Base-by-base conservation (phyloP, 2,113 vertebrate genomes). In the Xerus inauris region DNA sequence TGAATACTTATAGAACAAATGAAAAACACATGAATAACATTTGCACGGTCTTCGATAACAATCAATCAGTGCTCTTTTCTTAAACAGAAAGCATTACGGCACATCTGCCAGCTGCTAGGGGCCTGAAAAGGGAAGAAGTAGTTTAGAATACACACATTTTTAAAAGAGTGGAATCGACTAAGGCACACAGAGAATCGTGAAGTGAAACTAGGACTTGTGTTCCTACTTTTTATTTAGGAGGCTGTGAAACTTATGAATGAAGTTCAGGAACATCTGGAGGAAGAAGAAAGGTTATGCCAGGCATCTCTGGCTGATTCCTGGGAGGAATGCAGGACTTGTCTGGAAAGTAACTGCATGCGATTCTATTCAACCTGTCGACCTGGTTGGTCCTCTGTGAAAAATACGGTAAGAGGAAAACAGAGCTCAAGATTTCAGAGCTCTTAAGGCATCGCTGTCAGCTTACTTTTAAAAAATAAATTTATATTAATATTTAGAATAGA, bases 241-340 rank as follows among this genome's bases (percentile, higher is more conserved):
- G 99, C 99, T 54, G 97, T 98, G 62, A 97, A 98, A 94, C 98
- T 99, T 89, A 98, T 99, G 82, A 98, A 99, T 86, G 99, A 99
- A 97, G 99, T 99, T 97, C 99, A 98, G 30, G 98, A 98, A 97
- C 99, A 98, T 98, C 97, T 99, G 97, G 97, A 98, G 89, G 98
- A 99, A 96, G 99, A 99, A 62, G 99, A 99, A 98, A 98, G 98
- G 92, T 98, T 98, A 72, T 99, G 99, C 94, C 99, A 98, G 96
- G 97, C 98, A 86, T 98, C 99, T 83, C 91, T 99, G 89, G 98
- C 98, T 96, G 96, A 98, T 57, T 98, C 98, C 88, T 99, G 99
- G 99, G 99, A 99, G 49, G 98, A 98, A 97, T 99, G 99, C 98
- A 97, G 98, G 87, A 98, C 99, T 67, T 99, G 99, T 90, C 98